Evolutionary conservation across 1,140 invertebrate species (phyloP).

Genomic region (Zophobas morio): DNA sequence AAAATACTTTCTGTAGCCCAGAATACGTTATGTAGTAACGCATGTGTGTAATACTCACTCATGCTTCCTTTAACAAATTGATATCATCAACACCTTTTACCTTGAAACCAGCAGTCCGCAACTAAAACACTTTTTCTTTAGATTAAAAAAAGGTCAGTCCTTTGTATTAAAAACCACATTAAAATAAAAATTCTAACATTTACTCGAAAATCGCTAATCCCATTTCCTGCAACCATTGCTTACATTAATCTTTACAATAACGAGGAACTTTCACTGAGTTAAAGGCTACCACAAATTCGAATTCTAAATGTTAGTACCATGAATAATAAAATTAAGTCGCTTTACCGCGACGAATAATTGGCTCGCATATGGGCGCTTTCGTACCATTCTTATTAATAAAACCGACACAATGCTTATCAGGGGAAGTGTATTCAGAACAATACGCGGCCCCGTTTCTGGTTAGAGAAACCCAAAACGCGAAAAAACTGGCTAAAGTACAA

Average conservation of each 20-base stretch:
- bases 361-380: too few relatives aligned
- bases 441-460: too few relatives aligned
- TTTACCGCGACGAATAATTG: neutral
- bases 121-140: slow-evolving; percentile 18
- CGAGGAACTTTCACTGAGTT: neutral
- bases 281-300: neutral
- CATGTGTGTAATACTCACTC: slow-evolving; percentile 15
- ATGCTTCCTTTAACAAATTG: slow-evolving; percentile 25
- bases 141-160: neutral
- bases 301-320: neutral
- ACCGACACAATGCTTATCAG: too few relatives aligned
- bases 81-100: slow-evolving; percentile 26
- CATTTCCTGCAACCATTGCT: neutral
- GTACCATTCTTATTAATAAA: too few relatives aligned
- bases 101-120: slow-evolving; percentile 16
- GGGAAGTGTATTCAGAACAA: too few relatives aligned
- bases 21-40: neutral
- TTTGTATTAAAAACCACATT: too few relatives aligned
- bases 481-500: neutral
- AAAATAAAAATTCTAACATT: too few relatives aligned
- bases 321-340: neutral
- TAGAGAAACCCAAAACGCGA: too few relatives aligned
- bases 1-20: neutral
- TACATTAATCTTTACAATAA: slow-evolving; percentile 11
- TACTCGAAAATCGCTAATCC: too few relatives aligned